Base-by-base conservation (phyloP, 2,113 vertebrate genomes). In the Sphaerodactylus townsendi region DNA sequence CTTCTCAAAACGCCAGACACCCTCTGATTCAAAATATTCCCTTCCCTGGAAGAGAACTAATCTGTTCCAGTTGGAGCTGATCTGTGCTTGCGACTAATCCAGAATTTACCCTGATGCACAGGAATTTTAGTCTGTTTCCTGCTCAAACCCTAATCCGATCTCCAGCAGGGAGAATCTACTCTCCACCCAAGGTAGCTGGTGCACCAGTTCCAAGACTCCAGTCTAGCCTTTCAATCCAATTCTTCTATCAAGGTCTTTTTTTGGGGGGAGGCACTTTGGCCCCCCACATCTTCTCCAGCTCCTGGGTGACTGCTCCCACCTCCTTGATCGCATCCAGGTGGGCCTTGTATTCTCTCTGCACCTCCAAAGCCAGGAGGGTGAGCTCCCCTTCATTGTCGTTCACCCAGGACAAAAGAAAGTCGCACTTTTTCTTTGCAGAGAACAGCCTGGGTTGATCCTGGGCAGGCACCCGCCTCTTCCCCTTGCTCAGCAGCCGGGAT, bases 381-480 rank as follows among this genome's bases (percentile, higher is more conserved):
- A 97, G 89, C 5, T 33, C 66, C 0, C 28, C 71, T 14, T 79
- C 82, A 37, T 96, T 96, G 59, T 97, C 97, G 5, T 94, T 91
- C 69, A 94, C 93, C 98, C 98, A 98, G 15, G 97, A 95, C 85
- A 97, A 95, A 37, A 98, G 93, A 82, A 97, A 98, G 77, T 96
- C 93, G 66, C 97, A 97, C 84, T 98, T 98, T 82, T 98, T 98
- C 66, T 91, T 90, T 1, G 97, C 97, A 5, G 95, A 86, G 72
- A 96, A 97, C 10, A 92, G 66, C 14, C 62, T 88, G 85, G 94
- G 79, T 77, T 91, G 83, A 4, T 95, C 93, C 25, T 92, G 92
- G 39, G 91, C 86, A 1, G 93, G 77, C 0, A 96, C 84, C 2
- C 76, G 81, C 39, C 81, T 86, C 53, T 93, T 95, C 4, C 95